These are phyloP conservation scores for Mesembrinibis cayennensis DNA, from an alignment of 2,113 vertebrate genomes.

Conservation along the genomic window DNA sequence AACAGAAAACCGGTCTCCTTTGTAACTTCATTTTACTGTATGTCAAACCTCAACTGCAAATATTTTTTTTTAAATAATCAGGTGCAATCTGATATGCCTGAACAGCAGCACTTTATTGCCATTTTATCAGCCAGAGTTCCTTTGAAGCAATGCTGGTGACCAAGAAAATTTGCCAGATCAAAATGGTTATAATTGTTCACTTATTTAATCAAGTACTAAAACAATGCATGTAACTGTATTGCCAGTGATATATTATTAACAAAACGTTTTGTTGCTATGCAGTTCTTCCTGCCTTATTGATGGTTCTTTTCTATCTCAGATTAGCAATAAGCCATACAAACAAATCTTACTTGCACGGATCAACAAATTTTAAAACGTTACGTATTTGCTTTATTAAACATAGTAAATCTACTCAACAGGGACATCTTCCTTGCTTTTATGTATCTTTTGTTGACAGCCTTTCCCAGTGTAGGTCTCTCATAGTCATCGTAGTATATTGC, in stretches of 20 bases:
- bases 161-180: conserved; percentile 50
- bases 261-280: conserved; percentile 58
- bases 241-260: conserved; percentile 46
- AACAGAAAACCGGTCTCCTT: neutral
- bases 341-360: neutral
- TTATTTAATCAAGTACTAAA: conserved; percentile 62
- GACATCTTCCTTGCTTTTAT: neutral
- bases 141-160: conserved; percentile 46
- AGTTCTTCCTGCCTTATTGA: conserved; percentile 6
- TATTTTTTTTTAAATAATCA: conserved; percentile 7
- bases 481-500: neutral
- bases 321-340: conserved; percentile 7
- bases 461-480: neutral
- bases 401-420: neutral
- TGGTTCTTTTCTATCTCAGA: neutral
- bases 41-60: conserved; percentile 34
- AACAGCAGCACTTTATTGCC: conserved; percentile 61
- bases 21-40: conserved; percentile 35
- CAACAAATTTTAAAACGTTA: conserved; percentile 2
- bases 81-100: conserved; percentile 60
- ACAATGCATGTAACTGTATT: conserved; percentile 62
- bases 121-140: conserved; percentile 36
- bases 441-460: neutral
- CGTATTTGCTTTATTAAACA: neutral
- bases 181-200: conserved; percentile 61